Base-by-base conservation (phyloP, 2,797 vertebrate species). In the Rhodeus uyekii region DNA sequence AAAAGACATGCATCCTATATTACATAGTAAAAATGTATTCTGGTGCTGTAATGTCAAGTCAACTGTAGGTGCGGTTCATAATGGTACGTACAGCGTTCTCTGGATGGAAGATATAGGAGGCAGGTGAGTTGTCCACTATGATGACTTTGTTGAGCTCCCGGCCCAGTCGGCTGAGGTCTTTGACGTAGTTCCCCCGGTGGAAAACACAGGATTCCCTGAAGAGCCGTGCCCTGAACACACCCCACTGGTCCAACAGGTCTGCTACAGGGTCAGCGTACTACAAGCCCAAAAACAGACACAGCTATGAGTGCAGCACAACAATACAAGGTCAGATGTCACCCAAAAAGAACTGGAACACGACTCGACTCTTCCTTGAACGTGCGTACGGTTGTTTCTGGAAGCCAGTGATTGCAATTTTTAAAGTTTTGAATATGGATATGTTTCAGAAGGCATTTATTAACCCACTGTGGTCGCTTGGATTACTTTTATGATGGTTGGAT, bases 121-220 rank as follows among this genome's bases (percentile, higher is more conserved):
- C 98, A 74, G 98, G 98, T 34, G 98, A 99, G 92, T 99, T 99
- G 95, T 99, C 98, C 64, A 99, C 94, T 73, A 99, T 99, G 91
- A 99, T 97, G 88, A 99, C 97, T 92, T 96, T 96, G 88, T 93
- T 96, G 93, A 99, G 96, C 90, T 97, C 96, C 87, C 98, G 95
- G 80, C 98, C 98, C 86, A 99, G 94, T 74, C 96, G 96, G 89
- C 98, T 99, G 90, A 99, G 95, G 94, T 99, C 98, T 95, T 99
- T 99, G 90, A 99, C 98, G 0, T 99, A 99, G 94, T 98, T 99
- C 84, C 98, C 98, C 85, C 97, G 93, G 89, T 99, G 97, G 93
- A 99, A 99, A 92, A 99, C 97, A 81, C 98, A 99, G 44, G 98
- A 99, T 94, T 99, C 98, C 94, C 98, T 94, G 93, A 99, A 99